phyloP scores from a whole-genome alignment of 2,797 vertebrate species.

The Acomys russatus region DNA sequence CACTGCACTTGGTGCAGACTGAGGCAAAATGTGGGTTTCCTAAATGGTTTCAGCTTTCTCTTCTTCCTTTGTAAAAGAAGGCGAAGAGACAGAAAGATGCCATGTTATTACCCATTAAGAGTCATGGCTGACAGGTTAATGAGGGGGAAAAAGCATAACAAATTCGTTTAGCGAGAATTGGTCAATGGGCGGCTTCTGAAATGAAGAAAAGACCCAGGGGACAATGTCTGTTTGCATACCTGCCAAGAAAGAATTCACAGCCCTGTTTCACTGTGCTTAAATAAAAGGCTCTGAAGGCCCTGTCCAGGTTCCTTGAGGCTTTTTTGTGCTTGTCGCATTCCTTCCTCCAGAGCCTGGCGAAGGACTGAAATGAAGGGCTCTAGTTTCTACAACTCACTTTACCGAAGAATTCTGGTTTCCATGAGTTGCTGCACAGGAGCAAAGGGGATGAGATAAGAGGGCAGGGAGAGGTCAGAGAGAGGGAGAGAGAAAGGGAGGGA shows the following conservation, averaged over 20 bases:
- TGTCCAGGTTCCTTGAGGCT: neutral
- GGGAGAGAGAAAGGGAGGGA: too few relatives aligned
- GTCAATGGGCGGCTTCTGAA: neutral
- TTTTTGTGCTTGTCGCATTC: too few relatives aligned
- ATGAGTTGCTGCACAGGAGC: too few relatives aligned
- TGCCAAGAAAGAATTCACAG: neutral
- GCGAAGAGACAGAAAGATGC: neutral
- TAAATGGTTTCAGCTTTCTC: conserved; percentile 21
- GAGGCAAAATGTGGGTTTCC: neutral
- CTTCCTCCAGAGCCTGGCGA: neutral
- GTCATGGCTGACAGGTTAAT: neutral
- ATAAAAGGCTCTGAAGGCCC: neutral
- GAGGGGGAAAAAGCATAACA: neutral
- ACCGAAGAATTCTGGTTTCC: neutral
- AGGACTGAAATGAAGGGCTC: neutral
- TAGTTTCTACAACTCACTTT: neutral
- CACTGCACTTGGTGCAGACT: neutral
- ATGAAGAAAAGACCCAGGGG: neutral
- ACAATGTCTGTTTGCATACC: neutral
- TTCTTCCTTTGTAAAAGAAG: neutral
- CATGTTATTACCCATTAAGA: neutral
- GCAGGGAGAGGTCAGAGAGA: neutral
- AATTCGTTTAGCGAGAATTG: neutral
- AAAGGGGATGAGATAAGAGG: neutral
- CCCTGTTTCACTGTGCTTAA: neutral